Base-by-base conservation (phyloP, 1,140 invertebrate genomes). In the Oreohelix idahoensis region DNA sequence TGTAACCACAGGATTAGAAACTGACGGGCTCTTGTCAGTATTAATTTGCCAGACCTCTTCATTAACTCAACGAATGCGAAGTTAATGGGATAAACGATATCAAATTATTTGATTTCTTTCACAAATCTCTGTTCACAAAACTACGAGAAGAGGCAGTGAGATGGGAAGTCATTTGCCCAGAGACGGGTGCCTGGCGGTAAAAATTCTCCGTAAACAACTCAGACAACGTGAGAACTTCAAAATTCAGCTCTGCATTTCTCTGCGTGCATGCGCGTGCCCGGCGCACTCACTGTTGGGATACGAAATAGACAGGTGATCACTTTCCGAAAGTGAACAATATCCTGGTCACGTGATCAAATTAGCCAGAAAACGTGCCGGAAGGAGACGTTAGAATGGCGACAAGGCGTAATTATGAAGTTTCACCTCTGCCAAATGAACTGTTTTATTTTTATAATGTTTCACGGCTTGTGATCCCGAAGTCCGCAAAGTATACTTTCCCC, bases 341-440 rank as follows among this genome's bases (percentile, higher is more conserved):
- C 63, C 11, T 29, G 29, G 29, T 35, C 63, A 66, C 63, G 63
- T 35, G 63, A 66, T n/a, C 11, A 66, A 66, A 66, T 66, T 66
- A 66, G 63, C 63, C 17, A 13, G 63, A 35, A 66, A 66, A 66
- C 63, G 63, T 66, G 63, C n/a, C 63, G 29, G 63, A 66, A 66
- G 17, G 29, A 35, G n/a, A 11, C 8, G 63, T 66, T 5, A 66
- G 29, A 66, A 66, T 35, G n/a, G n/a, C 53, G 53, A n/a, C 2
- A 32, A 11, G 63, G 20, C n/a, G 63, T 66, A 66, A 66, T 66
- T 32, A 66, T 66, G n/a, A 66, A 66, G 29, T 66, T 66, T 66
- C n/a, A 32, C 63, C n/a, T 66, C 63, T 32, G 29, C 29, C 32
- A 66, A 66, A 66, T 66, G 63, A 32, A 66, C n/a, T 66, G 63